Conservation (phyloP, 2,797 vertebrate genomes). For the Sebastes oblongus region DNA sequence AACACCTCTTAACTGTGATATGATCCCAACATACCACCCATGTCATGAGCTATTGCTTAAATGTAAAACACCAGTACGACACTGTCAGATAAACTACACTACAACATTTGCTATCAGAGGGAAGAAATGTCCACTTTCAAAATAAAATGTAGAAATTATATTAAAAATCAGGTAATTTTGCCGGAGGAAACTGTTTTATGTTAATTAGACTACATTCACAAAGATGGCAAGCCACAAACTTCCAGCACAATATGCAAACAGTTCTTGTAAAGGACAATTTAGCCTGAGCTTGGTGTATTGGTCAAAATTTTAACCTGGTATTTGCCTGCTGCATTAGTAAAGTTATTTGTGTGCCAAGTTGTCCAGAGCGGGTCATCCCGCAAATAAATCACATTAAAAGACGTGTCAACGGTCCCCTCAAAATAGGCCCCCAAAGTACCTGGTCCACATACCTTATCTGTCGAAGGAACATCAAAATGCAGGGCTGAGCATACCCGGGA, state of each 20-base stretch:
- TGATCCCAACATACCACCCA: too few species aligned
- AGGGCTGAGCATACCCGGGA: constrained; percentile 41
- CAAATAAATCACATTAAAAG: constrained; percentile 80
- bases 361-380: constrained; percentile 63
- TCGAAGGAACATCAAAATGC: constrained; percentile 70
- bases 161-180: not conserved
- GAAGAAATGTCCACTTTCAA: not conserved
- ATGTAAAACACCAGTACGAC: not conserved
- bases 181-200: not conserved
- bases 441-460: constrained; percentile 69
- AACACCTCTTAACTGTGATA: too few species aligned
- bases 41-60: too few species aligned
- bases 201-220: not conserved
- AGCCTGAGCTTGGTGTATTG: constrained; percentile 16
- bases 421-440: constrained; percentile 79
- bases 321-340: constrained; percentile 54
- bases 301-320: constrained; percentile 52
- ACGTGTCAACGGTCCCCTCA: constrained; percentile 72
- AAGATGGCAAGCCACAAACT: not conserved
- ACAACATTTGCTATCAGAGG: not conserved
- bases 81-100: not conserved
- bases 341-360: constrained; percentile 78
- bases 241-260: not conserved
- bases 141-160: not conserved
- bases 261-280: not conserved